Evolutionary conservation across 2,113 vertebrate genomes (phyloP).

Genomic region (Xiphophorus couchianus): DNA sequence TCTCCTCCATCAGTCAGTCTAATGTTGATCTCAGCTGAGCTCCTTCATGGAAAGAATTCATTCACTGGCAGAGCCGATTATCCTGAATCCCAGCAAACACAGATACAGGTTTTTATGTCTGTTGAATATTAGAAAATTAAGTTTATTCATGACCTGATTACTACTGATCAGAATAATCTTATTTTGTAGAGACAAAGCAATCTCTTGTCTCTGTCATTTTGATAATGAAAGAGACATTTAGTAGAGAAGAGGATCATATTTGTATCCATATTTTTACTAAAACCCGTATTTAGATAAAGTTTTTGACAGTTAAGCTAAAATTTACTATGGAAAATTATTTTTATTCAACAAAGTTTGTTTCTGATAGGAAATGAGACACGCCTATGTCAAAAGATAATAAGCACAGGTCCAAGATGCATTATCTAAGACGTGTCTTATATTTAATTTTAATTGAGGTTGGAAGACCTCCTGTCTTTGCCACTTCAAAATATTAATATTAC

Average conservation of each 20-base stretch:
- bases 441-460: neutral
- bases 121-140: slow-evolving; percentile 21
- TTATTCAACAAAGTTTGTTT: neutral
- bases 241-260: neutral
- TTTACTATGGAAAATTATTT: neutral
- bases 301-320: neutral
- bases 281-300: neutral
- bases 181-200: neutral
- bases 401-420: neutral
- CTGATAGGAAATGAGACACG: neutral
- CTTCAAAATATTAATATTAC: neutral
- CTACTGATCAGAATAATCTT: neutral
- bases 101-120: slow-evolving; percentile 23
- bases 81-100: slow-evolving; percentile 40
- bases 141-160: slow-evolving; percentile 3
- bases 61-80: slow-evolving; percentile 45
- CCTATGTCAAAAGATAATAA: neutral
- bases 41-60: slow-evolving; percentile 57
- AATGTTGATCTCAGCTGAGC: slow-evolving; percentile 33
- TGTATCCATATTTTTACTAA: neutral
- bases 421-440: neutral
- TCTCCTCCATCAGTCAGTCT: slow-evolving; percentile 26
- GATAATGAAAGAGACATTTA: no score
- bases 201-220: neutral
- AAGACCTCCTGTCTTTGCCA: neutral